Percentiles rank a stretch among this genome's conserved stretches.
Evolutionary conservation across 2,797 vertebrate genomes (phyloP).

Genomic region (Acestrorhynchus altus): DNA sequence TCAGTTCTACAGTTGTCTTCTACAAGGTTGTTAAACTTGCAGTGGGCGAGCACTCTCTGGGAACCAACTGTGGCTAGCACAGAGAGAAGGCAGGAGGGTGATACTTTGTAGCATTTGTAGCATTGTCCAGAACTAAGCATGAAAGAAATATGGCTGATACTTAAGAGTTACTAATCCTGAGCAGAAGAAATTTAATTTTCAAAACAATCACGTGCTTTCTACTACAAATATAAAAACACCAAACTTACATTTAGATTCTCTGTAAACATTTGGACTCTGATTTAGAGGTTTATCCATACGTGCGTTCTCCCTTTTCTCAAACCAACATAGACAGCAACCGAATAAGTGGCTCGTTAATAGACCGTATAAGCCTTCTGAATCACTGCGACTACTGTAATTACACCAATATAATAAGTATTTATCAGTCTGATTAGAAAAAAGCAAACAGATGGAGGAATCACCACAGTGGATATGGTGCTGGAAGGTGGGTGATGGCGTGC

Average conservation of each 20-base stretch:
- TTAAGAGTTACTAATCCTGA: too few species aligned
- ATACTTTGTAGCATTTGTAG: too few species aligned
- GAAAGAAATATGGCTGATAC: too few species aligned
- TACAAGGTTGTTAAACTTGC: not conserved
- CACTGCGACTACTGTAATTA: not conserved
- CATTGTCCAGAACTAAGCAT: too few species aligned
- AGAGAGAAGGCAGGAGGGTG: too few species aligned
- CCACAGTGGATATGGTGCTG: slow-evolving; percentile 37
- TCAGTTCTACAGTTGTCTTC: not conserved
- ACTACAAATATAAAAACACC: too few species aligned
- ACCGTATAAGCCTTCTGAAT: slow-evolving; percentile 15
- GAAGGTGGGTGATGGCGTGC: slow-evolving; percentile 9
- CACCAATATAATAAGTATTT: slow-evolving; percentile 26
- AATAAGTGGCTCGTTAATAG: slow-evolving; percentile 33
- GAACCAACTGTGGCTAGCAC: not conserved
- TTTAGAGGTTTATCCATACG: not conserved
- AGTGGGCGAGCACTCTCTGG: too few species aligned
- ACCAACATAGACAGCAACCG: not conserved
- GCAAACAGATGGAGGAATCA: slow-evolving; percentile 25
- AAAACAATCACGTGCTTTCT: too few species aligned
- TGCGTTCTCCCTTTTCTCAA: not conserved
- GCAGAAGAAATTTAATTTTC: too few species aligned
- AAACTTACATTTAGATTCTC: too few species aligned
- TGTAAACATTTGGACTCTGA: not conserved
- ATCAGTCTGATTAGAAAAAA: slow-evolving; percentile 42